Evolutionary conservation across 1,140 invertebrate genomes (phyloP).

Genomic region (Agrypnia vestita): DNA sequence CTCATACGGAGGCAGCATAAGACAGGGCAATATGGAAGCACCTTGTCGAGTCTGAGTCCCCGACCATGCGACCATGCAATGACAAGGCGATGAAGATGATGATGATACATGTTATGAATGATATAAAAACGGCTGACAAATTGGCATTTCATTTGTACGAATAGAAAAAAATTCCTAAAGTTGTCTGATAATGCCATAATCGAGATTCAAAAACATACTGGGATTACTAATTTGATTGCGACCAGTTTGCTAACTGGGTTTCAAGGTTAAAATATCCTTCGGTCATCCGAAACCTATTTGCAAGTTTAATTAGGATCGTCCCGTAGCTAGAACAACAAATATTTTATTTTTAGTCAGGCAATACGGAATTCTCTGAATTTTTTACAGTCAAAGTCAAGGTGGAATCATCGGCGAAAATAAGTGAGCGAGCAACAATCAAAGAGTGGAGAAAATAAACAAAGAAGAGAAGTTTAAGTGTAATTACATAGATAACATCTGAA

Average conservation of each 20-base stretch:
- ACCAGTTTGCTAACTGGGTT: slow-evolving; percentile 20
- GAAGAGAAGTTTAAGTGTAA: background rate
- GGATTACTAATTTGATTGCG: background rate
- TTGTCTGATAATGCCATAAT: no score
- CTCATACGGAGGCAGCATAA: no score
- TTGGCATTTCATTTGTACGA: no score
- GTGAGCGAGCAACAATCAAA: background rate
- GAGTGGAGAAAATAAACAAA: background rate
- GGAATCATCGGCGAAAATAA: background rate
- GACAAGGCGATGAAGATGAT: no score
- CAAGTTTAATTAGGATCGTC: background rate
- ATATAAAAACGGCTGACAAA: no score
- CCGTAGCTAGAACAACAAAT: background rate
- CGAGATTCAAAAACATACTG: background rate
- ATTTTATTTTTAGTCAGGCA: background rate
- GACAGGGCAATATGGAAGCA: no score
- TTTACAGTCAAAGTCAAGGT: background rate
- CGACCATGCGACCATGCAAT: no score
- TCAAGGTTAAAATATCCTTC: slow-evolving; percentile 23
- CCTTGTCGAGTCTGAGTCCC: no score
- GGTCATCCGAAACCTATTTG: background rate
- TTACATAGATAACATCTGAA: no score
- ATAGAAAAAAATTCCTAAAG: no score
- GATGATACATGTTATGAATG: no score
- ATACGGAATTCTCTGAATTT: background rate